Conservation (phyloP, 2,113 vertebrate species). For the Sminthopsis crassicaudata region DNA sequence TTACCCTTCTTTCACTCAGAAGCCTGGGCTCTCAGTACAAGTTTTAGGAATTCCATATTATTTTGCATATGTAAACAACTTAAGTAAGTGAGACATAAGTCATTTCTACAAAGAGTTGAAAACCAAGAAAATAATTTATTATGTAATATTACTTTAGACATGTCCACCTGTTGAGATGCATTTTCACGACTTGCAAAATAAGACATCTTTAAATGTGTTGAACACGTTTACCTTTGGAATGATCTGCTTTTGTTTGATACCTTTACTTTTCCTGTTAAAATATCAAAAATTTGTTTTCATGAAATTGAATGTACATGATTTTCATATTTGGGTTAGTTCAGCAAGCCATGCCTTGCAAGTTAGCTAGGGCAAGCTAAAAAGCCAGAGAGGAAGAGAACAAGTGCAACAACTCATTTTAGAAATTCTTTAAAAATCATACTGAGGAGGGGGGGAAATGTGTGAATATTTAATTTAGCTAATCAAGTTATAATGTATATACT, state of each 20-base stretch:
- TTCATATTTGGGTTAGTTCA: constrained; percentile 72
- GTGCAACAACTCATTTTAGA: constrained; percentile 58
- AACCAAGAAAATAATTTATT: neutral
- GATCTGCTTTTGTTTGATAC: constrained; percentile 92
- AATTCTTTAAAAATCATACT: neutral
- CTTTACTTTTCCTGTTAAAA: constrained; percentile 94
- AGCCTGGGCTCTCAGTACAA: neutral
- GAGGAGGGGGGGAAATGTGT: neutral
- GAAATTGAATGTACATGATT: constrained; percentile 39
- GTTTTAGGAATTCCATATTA: neutral
- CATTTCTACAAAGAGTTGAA: neutral
- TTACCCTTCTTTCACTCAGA: neutral
- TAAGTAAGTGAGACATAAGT: neutral
- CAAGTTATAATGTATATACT: rapidly evolving
- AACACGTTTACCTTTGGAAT: constrained; percentile 94
- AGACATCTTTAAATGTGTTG: constrained; percentile 19
- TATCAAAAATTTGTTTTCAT: constrained; percentile 70
- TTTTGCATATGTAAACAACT: neutral
- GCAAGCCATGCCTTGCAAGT: constrained; percentile 71
- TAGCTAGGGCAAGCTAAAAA: constrained; percentile 49
- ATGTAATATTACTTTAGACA: neutral
- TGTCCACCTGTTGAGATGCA: constrained; percentile 29
- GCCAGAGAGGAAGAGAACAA: constrained; percentile 60
- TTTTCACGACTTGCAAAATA: neutral
- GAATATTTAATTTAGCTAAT: neutral